Percentiles rank a stretch among this genome's conserved stretches.
Evolutionary conservation across 2,888 invertebrate genomes (phyloP).

Genomic region (Polietes domitor): DNA sequence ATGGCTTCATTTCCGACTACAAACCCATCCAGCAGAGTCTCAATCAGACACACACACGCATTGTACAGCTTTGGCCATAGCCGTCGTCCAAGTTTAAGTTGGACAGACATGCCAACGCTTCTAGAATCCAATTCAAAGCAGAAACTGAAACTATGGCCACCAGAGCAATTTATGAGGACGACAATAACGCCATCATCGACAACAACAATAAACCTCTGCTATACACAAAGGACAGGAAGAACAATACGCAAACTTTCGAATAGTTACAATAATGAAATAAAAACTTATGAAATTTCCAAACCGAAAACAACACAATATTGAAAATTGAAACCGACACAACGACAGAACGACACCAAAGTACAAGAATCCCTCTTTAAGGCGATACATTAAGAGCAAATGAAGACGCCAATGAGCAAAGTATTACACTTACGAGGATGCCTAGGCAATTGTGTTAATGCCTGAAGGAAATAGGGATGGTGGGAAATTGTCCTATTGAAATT

Average conservation of each 20-base stretch:
- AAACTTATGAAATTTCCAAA: constrained; percentile 50
- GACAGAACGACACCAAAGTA: constrained; percentile 16
- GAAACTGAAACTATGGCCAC: constrained; percentile 48
- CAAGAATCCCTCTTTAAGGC: constrained; percentile 20
- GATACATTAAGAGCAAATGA: constrained; percentile 53
- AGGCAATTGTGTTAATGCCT: neutral
- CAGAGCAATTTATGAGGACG: constrained; percentile 46
- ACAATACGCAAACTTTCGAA: constrained; percentile 49
- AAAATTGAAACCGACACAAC: constrained; percentile 4
- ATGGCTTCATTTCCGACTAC: constrained; percentile 15
- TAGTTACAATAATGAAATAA: constrained; percentile 63
- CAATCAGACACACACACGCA: neutral
- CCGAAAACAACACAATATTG: constrained; percentile 34
- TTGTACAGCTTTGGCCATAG: too few relatives aligned
- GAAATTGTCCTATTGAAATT: too few relatives aligned
- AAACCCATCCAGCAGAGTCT: constrained; percentile 7
- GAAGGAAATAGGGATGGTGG: too few relatives aligned
- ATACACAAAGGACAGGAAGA: constrained; percentile 31
- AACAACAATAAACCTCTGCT: neutral
- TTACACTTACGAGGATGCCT: neutral
- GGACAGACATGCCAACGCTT: neutral
- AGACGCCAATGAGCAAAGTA: constrained; percentile 28
- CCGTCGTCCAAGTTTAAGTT: constrained; percentile 8
- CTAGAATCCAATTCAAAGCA: neutral
- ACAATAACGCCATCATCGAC: neutral